These are phyloP conservation scores for Mohoua ochrocephala DNA, from an alignment of 2,113 vertebrate species.

Conservation along the genomic window DNA sequence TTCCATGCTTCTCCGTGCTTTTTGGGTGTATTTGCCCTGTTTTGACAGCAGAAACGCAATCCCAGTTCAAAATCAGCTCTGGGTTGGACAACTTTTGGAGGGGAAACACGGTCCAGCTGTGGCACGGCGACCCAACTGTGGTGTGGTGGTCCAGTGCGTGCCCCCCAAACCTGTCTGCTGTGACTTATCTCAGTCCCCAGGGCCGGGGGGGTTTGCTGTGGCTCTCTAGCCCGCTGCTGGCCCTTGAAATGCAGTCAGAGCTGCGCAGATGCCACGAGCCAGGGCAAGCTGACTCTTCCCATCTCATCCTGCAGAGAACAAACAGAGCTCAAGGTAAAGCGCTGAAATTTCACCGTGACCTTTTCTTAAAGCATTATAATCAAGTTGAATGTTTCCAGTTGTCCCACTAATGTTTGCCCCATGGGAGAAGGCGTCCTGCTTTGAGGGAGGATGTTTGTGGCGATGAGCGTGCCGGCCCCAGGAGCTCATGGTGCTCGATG, in stretches of 20 bases:
- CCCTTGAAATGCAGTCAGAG: slow-evolving; percentile 47
- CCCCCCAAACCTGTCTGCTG: neutral
- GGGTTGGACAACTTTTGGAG: neutral
- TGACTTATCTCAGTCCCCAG: neutral
- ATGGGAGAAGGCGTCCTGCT: slow-evolving; percentile 65
- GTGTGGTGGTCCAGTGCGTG: neutral
- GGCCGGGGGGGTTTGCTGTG: neutral
- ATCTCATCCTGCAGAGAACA: slow-evolving; percentile 41
- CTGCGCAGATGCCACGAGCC: neutral
- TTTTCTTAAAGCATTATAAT: slow-evolving; percentile 82
- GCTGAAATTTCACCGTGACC: slow-evolving; percentile 72
- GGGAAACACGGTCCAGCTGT: neutral
- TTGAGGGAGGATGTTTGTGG: slow-evolving; percentile 61
- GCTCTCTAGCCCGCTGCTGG: neutral
- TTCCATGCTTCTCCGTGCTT: neutral
- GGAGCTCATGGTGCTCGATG: slow-evolving; percentile 60
- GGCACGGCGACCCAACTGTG: neutral
- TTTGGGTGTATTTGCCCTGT: neutral
- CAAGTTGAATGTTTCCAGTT: slow-evolving; percentile 77
- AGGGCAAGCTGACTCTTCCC: slow-evolving; percentile 46
- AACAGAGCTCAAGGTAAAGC: slow-evolving; percentile 72
- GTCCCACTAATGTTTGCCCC: slow-evolving; percentile 72
- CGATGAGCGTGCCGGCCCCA: slow-evolving; percentile 39
- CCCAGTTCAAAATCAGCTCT: neutral
- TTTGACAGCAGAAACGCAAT: neutral